A percentile compares a stretch with the other conserved stretches of the same genome.
Conservation (phyloP, 2,888 invertebrate species). For the Catotricha subobsoleta region DNA sequence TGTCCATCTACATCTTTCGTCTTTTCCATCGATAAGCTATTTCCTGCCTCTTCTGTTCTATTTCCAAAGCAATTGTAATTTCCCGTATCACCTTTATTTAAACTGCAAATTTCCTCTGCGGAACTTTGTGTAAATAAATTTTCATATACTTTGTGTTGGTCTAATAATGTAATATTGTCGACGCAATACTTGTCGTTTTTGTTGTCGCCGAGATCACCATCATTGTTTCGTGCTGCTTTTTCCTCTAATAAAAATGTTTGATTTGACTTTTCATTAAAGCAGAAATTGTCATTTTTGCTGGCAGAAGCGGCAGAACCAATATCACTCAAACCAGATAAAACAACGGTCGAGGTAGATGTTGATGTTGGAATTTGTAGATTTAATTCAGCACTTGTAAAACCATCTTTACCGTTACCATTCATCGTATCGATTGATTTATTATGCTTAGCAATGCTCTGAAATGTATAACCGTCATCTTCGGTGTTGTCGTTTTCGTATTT, state of each 20-base stretch:
- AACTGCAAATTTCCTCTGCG: slow-evolving; percentile 3
- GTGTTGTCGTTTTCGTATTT: neutral
- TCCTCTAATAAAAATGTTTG: slow-evolving; percentile 1
- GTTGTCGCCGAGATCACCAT: slow-evolving; percentile 9
- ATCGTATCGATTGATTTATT: neutral
- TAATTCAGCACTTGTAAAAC: too few relatives aligned
- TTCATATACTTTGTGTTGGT: slow-evolving; percentile 1
- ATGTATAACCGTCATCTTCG: neutral
- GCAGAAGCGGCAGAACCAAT: too few relatives aligned
- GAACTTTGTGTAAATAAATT: slow-evolving; percentile 4
- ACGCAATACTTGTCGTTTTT: slow-evolving; percentile 22
- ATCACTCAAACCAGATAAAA: too few relatives aligned
- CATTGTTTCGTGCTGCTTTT: slow-evolving; percentile 1
- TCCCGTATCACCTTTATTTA: slow-evolving; percentile 4
- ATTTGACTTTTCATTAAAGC: neutral
- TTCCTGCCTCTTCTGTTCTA: neutral
- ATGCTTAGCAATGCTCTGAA: neutral
- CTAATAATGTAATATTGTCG: neutral
- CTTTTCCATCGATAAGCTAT: neutral
- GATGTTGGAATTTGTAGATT: too few relatives aligned
- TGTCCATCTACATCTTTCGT: neutral
- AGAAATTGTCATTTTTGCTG: too few relatives aligned
- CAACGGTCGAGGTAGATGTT: too few relatives aligned
- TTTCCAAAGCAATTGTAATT: neutral
- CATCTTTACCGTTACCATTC: too few relatives aligned